Evolutionary conservation across 2,888 invertebrate genomes (phyloP), one percentile per base, ranked within the genome.

Genomic region (Epinotia nisella): DNA sequence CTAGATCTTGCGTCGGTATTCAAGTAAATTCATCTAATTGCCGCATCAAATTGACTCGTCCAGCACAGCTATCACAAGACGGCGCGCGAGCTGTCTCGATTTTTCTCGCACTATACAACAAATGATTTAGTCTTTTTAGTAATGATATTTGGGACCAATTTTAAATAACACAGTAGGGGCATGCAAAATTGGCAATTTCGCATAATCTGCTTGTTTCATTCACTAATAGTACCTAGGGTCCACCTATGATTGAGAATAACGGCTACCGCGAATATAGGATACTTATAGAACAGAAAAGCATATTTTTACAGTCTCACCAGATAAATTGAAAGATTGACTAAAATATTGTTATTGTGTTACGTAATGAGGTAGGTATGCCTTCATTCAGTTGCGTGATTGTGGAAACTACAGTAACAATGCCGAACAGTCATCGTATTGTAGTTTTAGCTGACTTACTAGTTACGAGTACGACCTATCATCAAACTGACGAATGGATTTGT

Each of bases 351-450:
- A 56, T 56, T 56, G 41, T 24, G 19, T 69, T 69, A 73, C 73
- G 73, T 59, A 69, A 73, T 69, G 62, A 53, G 45, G 55, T 35
- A 59, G 35, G 45, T 59, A 69, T 65, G 69, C 65, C 53, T 65
- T 72, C 71, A 58, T 74, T 67, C 67, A 45, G 67, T 74, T 61
- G 64, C 56, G 66, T 71, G 51, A 55, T 71, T 61, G 66, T 72
- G 67, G 67, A 67, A 67, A 67, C 61, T 66, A 66, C 71, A 55
- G 4, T 66, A 45, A 71, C 71, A 71, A 59, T 59, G 53, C 65
- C 29, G 19, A 72, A 67, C 61, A 72, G 71, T 72, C 71, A 72
- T 67, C 66, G 67, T 61, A 71, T 60, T 71, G 66, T 66, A 67
- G 53, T 72, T 71, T n/a, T 61, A 53, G 24, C 39, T 41, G 21